Conservation (phyloP, 2,888 invertebrate species). For the Nineta flava region DNA sequence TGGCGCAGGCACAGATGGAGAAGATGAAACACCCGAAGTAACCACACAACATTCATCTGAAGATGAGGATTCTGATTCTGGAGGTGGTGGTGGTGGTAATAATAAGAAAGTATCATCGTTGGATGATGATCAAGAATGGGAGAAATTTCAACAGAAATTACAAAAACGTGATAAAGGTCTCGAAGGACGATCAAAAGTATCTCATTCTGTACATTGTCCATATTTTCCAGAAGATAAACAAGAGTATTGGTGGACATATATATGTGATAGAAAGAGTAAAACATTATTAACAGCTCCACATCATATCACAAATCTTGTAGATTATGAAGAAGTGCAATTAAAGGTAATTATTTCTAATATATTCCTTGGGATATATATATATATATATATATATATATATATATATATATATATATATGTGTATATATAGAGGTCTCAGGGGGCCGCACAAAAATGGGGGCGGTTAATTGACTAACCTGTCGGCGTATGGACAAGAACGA, state of each 20-base stretch:
- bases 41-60: conserved; percentile 3
- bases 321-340: conserved; percentile 80
- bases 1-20: conserved; percentile 22
- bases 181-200: conserved; percentile 85
- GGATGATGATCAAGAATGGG: conserved; percentile 88
- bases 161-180: conserved; percentile 73
- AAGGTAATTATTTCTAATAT: conserved; percentile 38
- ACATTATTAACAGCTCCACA: conserved; percentile 84
- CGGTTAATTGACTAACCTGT: too few relatives aligned
- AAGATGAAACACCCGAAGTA: conserved; percentile 25
- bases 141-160: conserved; percentile 76
- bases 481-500: too few relatives aligned
- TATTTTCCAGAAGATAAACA: conserved; percentile 90
- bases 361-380: conserved; percentile 5
- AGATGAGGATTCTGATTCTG: conserved; percentile 19
- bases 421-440: too few relatives aligned
- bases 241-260: conserved; percentile 99
- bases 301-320: conserved; percentile 83
- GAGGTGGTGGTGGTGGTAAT: conserved; percentile 24
- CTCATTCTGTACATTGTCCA: conserved; percentile 95
- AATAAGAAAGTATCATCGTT: conserved; percentile 33
- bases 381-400: neutral
- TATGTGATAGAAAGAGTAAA: conserved; percentile 87
- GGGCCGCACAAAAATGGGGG: too few relatives aligned
- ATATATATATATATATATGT: too few relatives aligned